Conservation (phyloP, 2,113 vertebrate genomes). For the Gambusia holbrooki region DNA sequence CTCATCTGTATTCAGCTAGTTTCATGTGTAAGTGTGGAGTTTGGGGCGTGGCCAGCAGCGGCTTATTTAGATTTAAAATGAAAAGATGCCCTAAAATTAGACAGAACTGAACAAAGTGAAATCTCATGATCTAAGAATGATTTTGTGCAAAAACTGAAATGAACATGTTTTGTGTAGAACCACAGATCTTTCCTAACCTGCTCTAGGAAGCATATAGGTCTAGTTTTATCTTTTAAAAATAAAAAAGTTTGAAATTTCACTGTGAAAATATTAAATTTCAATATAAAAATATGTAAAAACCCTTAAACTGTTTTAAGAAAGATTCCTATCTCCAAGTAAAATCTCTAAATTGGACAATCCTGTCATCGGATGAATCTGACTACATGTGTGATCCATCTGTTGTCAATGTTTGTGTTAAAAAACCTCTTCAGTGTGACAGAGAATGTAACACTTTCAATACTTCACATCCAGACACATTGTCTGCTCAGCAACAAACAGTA, state of each 20-base stretch:
- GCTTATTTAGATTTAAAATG: too few species aligned
- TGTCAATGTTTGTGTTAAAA: constrained; percentile 11
- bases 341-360: background rate
- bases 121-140: too few species aligned
- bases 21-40: too few species aligned
- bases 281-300: background rate
- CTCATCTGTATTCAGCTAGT: too few species aligned
- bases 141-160: too few species aligned
- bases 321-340: background rate
- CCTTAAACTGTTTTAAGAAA: background rate
- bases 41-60: too few species aligned
- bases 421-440: constrained; percentile 48
- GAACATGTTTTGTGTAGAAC: too few species aligned
- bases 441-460: constrained; percentile 71
- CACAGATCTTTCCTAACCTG: too few species aligned
- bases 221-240: background rate
- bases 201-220: too few species aligned
- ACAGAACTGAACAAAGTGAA: too few species aligned
- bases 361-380: background rate
- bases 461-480: constrained; percentile 61
- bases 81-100: too few species aligned
- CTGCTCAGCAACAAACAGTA: constrained; percentile 74
- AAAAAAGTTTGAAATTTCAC: background rate
- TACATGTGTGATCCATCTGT: constrained; percentile 20
- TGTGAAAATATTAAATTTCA: background rate